Evolutionary conservation across 2,113 vertebrate species (phyloP).

Genomic region (Pseudorectes ferrugineus): DNA sequence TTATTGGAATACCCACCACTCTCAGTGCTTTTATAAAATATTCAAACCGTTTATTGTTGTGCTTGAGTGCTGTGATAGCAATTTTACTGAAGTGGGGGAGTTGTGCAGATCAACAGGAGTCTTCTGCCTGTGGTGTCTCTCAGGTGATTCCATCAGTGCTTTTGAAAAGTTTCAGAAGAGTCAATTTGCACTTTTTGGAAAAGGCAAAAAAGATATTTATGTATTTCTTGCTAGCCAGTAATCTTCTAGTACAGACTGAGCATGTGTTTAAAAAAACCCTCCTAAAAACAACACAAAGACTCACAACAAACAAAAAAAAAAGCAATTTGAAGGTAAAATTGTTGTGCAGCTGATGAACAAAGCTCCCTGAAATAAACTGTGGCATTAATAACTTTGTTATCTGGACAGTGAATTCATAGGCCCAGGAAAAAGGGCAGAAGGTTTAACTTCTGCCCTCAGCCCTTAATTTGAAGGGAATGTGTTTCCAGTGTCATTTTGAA

Average conservation of each 20-base stretch:
- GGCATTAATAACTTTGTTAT: not conserved
- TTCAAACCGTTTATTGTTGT: not conserved
- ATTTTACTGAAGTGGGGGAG: not conserved
- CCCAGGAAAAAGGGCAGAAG: not conserved
- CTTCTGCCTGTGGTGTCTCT: not conserved
- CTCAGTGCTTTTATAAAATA: not conserved
- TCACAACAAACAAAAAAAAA: not conserved
- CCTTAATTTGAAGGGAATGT: slow-evolving; percentile 6
- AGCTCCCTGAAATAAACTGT: not conserved
- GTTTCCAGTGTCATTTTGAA: slow-evolving; percentile 61
- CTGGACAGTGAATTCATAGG: not conserved
- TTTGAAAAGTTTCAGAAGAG: not conserved
- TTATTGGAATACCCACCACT: not conserved
- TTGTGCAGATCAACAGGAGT: not conserved
- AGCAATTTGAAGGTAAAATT: not conserved
- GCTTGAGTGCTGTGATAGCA: not conserved
- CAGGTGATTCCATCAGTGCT: not conserved
- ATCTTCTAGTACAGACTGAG: not conserved
- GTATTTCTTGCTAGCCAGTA: not conserved
- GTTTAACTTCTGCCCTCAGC: not conserved
- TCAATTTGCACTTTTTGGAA: not conserved
- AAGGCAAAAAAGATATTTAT: not conserved
- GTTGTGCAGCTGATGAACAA: not conserved
- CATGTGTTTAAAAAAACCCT: not conserved
- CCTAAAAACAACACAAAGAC: not conserved